Evolutionary conservation across 2,797 vertebrate species (phyloP).

Genomic region (Poecilia wingei): DNA sequence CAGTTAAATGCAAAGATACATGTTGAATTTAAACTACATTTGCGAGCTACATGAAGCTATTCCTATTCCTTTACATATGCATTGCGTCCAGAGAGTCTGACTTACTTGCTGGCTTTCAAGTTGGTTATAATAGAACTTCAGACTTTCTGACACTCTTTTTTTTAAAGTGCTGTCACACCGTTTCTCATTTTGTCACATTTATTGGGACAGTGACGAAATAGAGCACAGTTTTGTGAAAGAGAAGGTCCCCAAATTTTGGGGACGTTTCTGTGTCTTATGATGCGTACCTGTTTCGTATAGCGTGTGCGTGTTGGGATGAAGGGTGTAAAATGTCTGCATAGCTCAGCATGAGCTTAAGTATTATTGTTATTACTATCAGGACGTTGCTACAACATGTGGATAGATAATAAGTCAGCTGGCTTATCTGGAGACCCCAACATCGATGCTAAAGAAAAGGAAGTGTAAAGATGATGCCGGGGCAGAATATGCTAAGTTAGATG

Average conservation of each 20-base stretch:
- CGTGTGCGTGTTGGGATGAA: background rate
- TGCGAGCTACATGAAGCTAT: background rate
- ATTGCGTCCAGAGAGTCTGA: background rate
- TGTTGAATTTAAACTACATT: background rate
- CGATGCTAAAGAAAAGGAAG: background rate
- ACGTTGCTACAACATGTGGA: background rate
- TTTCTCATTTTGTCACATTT: conserved; percentile 2
- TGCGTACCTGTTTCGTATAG: background rate
- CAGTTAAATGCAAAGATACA: background rate
- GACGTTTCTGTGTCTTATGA: background rate
- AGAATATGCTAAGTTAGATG: background rate
- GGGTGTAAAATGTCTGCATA: background rate
- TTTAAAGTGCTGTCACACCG: background rate
- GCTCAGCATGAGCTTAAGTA: background rate
- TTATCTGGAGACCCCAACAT: background rate
- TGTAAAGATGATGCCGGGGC: no score
- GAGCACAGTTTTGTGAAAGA: background rate
- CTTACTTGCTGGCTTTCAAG: background rate
- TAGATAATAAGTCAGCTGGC: background rate
- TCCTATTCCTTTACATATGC: background rate
- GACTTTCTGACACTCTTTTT: background rate
- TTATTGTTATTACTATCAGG: background rate
- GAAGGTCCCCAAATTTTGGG: no score
- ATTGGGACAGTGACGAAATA: background rate
- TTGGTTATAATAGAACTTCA: background rate